phyloP scores from a whole-genome alignment of 2,888 invertebrate species.

The Tillus elongatus region DNA sequence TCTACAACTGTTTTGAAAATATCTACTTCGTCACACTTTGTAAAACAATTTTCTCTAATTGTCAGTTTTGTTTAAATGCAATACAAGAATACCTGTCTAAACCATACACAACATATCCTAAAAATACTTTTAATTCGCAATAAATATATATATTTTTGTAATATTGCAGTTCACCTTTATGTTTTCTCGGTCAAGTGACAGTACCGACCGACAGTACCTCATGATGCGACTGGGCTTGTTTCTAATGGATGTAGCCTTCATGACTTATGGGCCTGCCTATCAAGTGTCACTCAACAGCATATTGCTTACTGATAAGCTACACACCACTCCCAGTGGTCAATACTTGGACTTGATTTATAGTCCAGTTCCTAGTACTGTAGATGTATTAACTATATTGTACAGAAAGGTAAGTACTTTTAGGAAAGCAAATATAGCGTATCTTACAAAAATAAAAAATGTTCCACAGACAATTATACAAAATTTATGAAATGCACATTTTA shows the following conservation, averaged over 20 bases:
- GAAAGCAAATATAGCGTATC: no score
- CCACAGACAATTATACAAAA: no score
- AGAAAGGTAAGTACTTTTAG: constrained; percentile 62
- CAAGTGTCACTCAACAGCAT: constrained; percentile 60
- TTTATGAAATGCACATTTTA: no score
- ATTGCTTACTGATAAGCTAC: constrained; percentile 65
- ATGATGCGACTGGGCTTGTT: constrained; percentile 61
- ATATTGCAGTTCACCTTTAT: constrained; percentile 52
- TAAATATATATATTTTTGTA: neutral
- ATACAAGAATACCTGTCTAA: no score
- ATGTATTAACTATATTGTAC: constrained; percentile 64
- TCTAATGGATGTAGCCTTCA: constrained; percentile 64
- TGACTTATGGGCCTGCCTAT: constrained; percentile 69
- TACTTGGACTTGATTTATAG: constrained; percentile 67
- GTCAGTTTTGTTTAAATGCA: no score
- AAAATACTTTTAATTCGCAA: neutral
- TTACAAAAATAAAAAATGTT: no score
- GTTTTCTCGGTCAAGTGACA: constrained; percentile 55
- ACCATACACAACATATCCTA: neutral
- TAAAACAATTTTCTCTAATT: no score
- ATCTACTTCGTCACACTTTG: no score
- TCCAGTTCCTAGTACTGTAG: constrained; percentile 46
- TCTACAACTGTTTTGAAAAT: no score
- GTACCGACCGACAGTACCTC: constrained; percentile 62
- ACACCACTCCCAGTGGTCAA: constrained; percentile 63